A percentile compares a stretch with the other conserved stretches of the same genome.
Conservation (phyloP, 2,113 vertebrate genomes). For the Gobio gobio region DNA sequence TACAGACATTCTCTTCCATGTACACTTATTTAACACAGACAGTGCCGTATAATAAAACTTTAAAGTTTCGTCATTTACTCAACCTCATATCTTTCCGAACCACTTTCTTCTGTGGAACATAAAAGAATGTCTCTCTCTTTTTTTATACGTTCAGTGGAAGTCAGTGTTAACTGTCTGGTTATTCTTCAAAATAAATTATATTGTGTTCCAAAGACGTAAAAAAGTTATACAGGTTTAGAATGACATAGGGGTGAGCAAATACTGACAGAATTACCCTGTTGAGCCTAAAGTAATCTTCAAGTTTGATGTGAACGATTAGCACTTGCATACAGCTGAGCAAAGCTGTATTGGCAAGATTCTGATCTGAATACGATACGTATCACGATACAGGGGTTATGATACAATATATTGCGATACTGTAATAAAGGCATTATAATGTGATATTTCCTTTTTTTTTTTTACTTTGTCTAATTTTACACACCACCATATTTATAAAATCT, state of each 20-base stretch:
- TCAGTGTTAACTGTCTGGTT: not conserved
- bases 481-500: too few species aligned
- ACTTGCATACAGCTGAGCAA: too few species aligned
- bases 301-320: too few species aligned
- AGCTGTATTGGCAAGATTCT: too few species aligned
- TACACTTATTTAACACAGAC: not conserved
- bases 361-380: too few species aligned
- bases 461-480: too few species aligned
- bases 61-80: not conserved
- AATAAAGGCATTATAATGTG: too few species aligned
- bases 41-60: not conserved
- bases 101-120: not conserved
- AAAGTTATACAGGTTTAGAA: not conserved
- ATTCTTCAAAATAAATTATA: not conserved
- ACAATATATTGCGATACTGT: too few species aligned
- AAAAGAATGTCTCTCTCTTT: not conserved
- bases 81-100: not conserved
- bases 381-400: too few species aligned
- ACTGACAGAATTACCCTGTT: not conserved
- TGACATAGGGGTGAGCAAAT: not conserved
- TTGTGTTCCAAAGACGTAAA: not conserved
- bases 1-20: not conserved
- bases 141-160: not conserved
- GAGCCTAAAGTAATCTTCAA: too few species aligned
- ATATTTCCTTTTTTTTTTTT: too few species aligned